These are phyloP conservation scores for Fragum sueziense DNA, from an alignment of 2,888 invertebrate genomes.

Conservation along the genomic window DNA sequence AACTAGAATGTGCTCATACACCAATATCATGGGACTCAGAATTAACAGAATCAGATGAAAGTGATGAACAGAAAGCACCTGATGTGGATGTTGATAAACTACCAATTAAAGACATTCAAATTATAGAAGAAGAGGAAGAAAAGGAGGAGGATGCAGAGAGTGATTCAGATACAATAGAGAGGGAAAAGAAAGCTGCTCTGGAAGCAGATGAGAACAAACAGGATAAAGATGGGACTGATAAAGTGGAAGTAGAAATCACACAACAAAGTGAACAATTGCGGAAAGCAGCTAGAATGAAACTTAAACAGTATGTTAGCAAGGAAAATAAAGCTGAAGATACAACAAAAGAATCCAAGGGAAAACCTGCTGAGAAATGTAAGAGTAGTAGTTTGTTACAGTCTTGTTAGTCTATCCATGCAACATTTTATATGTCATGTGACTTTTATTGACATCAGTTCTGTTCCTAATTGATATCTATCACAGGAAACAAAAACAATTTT, in stretches of 20 bases:
- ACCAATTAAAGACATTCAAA: conserved; percentile 54
- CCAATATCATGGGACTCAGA: conserved; percentile 69
- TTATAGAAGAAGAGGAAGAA: conserved; percentile 54
- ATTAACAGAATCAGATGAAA: conserved; percentile 48
- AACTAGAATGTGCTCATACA: conserved; percentile 71
- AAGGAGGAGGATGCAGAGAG: conserved; percentile 39
- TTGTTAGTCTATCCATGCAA: too few relatives aligned
- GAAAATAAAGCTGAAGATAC: conserved; percentile 55
- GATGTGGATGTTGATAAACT: conserved; percentile 50
- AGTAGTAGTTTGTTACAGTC: too few relatives aligned
- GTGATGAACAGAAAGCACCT: conserved; percentile 49
- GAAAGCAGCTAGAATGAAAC: conserved; percentile 61
- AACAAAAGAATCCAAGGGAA: background rate
- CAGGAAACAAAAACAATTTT: too few relatives aligned
- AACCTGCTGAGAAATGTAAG: background rate
- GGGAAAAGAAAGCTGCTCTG: conserved; percentile 51
- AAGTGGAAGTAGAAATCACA: conserved; percentile 45
- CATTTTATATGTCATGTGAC: too few relatives aligned
- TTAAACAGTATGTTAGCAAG: conserved; percentile 63
- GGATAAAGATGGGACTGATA: conserved; percentile 11
- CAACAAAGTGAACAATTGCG: conserved; percentile 54
- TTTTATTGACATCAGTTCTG: too few relatives aligned
- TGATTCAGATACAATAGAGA: conserved; percentile 41
- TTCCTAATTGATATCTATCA: too few relatives aligned
- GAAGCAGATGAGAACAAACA: conserved; percentile 28